phyloP scores from a whole-genome alignment of 2,888 invertebrate species.

The Temnothorax unifasciatus region DNA sequence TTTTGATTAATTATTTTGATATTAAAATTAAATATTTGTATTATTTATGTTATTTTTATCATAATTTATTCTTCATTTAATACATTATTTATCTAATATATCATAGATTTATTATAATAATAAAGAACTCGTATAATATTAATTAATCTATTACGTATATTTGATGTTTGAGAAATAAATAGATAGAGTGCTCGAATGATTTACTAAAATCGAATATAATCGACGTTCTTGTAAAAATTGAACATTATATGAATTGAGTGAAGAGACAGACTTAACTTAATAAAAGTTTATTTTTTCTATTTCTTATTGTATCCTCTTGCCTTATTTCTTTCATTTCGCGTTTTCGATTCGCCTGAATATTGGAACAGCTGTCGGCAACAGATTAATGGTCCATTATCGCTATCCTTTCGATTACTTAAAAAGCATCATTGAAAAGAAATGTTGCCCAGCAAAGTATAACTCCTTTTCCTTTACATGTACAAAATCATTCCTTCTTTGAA shows the following conservation, averaged over 20 bases:
- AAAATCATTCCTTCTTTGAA: neutral
- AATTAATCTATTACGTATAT: neutral
- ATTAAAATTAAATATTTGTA: neutral
- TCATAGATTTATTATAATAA: too few relatives aligned
- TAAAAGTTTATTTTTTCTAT: constrained; percentile 7
- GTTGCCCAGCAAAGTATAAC: neutral
- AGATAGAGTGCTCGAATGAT: neutral
- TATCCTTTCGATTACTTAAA: neutral
- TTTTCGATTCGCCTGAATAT: constrained; percentile 20
- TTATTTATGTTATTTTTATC: neutral
- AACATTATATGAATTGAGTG: neutral
- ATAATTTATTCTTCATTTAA: neutral
- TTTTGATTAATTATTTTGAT: constrained; percentile 19
- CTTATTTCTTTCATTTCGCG: constrained; percentile 1
- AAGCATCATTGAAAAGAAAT: constrained; percentile 2
- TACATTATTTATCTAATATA: too few relatives aligned
- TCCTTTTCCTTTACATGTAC: neutral
- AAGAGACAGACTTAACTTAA: constrained; percentile 4
- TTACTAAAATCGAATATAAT: neutral
- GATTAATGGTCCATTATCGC: constrained; percentile 40
- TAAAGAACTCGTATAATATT: neutral
- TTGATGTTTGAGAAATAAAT: neutral
- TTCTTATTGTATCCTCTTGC: neutral
- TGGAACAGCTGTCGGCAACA: constrained; percentile 27
- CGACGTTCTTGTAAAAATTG: neutral